Conservation (phyloP, 2,797 vertebrate species). For the Thamnophis elegans region DNA sequence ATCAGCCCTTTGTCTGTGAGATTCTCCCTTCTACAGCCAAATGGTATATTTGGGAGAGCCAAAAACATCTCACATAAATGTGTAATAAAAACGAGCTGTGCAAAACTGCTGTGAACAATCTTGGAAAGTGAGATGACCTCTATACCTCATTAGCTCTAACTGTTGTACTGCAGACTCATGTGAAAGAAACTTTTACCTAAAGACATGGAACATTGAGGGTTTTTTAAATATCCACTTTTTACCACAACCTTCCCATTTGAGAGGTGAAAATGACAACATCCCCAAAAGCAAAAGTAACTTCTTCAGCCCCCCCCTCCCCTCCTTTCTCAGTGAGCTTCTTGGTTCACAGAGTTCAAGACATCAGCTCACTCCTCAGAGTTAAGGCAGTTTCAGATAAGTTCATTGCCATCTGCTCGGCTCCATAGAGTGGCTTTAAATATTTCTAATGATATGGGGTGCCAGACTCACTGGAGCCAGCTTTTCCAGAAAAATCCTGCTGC, state of each 20-base stretch:
- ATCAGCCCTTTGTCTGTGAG: not conserved
- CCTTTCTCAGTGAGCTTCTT: not conserved
- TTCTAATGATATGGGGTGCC: constrained; percentile 39
- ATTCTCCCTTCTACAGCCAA: not conserved
- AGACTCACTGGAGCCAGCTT: constrained; percentile 37
- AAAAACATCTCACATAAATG: not conserved
- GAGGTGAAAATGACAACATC: constrained; percentile 16
- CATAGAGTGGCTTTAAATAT: constrained; percentile 38
- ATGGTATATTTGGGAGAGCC: not conserved
- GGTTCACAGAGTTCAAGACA: constrained; percentile 8
- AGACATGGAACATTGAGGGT: not conserved
- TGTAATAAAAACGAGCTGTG: not conserved
- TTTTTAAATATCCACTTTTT: not conserved
- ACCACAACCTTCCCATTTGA: not conserved
- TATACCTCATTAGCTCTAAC: not conserved
- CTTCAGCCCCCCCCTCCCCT: not conserved
- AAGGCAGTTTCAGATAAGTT: constrained; percentile 39
- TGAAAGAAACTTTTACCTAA: constrained; percentile 1
- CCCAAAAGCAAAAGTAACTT: not conserved
- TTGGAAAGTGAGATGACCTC: not conserved
- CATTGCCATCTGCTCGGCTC: constrained; percentile 40
- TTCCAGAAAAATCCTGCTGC: constrained; percentile 39
- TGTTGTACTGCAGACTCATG: not conserved
- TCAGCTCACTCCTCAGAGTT: constrained; percentile 12
- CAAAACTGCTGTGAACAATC: not conserved